Conservation (phyloP, 2,888 invertebrate species). For the Strigamia transsilvanica region DNA sequence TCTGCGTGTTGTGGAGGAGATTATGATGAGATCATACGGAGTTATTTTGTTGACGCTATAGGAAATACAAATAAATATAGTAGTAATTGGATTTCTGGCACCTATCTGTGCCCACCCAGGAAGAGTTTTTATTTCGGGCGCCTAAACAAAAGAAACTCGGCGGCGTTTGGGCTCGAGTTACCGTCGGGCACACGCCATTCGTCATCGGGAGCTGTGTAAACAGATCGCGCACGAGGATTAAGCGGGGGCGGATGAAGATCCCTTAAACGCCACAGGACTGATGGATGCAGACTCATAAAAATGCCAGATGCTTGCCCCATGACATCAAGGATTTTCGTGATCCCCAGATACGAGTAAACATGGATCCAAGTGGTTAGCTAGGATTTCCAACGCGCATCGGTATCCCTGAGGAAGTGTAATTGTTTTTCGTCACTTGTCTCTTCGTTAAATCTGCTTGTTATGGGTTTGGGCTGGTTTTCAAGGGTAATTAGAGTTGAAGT, state of each 20-base stretch:
- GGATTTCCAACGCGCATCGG: not conserved
- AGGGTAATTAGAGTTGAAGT: not conserved
- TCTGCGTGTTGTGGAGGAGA: too few species aligned
- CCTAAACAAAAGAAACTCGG: slow-evolving; percentile 14
- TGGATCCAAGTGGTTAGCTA: not conserved
- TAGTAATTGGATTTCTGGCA: slow-evolving; percentile 9
- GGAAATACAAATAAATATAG: not conserved
- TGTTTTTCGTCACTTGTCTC: not conserved
- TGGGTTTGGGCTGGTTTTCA: not conserved
- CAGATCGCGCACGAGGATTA: not conserved
- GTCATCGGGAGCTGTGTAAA: slow-evolving; percentile 15
- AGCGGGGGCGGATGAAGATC: not conserved
- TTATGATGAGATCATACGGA: not conserved
- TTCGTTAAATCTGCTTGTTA: not conserved
- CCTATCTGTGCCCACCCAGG: not conserved
- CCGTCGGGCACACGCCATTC: slow-evolving; percentile 20
- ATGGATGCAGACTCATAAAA: not conserved
- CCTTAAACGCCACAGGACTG: slow-evolving; percentile 3
- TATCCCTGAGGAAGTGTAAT: not conserved
- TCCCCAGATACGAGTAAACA: too few species aligned
- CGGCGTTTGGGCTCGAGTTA: not conserved
- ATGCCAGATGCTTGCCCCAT: not conserved
- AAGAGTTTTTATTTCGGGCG: slow-evolving; percentile 10
- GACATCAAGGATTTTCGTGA: too few species aligned
- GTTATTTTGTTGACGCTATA: not conserved